A percentile compares a stretch with the other conserved stretches of the same genome.
phyloP scores from a whole-genome alignment of 2,797 vertebrate species.

The Tinamus major region DNA sequence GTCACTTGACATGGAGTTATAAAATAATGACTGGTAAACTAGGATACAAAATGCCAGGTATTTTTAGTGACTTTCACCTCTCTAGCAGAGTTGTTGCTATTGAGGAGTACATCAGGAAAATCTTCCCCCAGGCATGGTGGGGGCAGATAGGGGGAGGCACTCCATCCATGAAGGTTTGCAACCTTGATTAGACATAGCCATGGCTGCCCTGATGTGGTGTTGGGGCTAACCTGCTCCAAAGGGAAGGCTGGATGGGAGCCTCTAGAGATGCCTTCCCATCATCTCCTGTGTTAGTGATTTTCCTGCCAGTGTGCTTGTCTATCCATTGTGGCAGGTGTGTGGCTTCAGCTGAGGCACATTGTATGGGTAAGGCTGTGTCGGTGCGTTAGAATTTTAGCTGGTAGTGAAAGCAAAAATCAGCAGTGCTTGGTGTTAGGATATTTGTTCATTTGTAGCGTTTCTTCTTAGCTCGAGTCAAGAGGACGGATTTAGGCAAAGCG shows the following conservation, averaged over 20 bases:
- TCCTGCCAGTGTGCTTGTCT: not conserved
- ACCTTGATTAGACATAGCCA: no score
- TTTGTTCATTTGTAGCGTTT: not conserved
- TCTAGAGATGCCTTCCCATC: not conserved
- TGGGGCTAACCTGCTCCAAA: not conserved
- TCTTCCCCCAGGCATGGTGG: not conserved
- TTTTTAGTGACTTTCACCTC: not conserved
- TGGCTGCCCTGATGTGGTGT: not conserved
- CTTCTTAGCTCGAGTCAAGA: conserved; percentile 87
- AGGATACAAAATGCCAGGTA: not conserved
- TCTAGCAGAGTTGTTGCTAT: not conserved
- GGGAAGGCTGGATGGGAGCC: not conserved
- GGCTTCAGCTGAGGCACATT: not conserved
- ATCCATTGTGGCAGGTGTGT: not conserved
- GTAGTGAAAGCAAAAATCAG: not conserved
- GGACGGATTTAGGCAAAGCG: conserved; percentile 90
- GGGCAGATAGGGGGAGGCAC: not conserved
- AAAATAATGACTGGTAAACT: not conserved
- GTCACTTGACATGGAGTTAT: not conserved
- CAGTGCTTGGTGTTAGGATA: not conserved
- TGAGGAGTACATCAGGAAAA: not conserved
- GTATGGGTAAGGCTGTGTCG: not conserved
- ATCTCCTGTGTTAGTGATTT: not conserved
- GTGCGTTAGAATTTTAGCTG: not conserved
- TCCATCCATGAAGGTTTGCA: not conserved